Conservation (phyloP, 2,113 vertebrate genomes). For the Tachysurus vachellii region DNA sequence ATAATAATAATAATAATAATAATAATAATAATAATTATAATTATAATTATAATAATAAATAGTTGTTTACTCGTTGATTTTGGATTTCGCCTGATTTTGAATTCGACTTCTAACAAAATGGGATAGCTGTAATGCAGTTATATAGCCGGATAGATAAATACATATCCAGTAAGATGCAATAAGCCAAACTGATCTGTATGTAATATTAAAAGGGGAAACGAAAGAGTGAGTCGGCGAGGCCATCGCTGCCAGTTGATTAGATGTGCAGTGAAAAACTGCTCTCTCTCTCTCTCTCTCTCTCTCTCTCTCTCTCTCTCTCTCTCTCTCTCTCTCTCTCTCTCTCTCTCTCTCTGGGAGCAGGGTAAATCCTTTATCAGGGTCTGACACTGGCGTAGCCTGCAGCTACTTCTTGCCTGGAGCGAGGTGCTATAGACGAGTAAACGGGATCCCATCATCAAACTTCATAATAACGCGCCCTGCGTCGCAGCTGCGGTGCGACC, state of each 20-base stretch:
- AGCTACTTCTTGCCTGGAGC: conserved; percentile 88
- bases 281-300: neutral
- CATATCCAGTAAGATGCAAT: conserved; percentile 53
- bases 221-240: conserved; percentile 62
- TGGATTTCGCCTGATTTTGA: neutral
- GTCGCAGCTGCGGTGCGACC: conserved; percentile 95
- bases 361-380: conserved; percentile 98
- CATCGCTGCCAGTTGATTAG: conserved; percentile 78
- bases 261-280: conserved; percentile 77
- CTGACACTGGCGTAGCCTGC: conserved; percentile 89
- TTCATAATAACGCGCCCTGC: conserved; percentile 91
- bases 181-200: conserved; percentile 60
- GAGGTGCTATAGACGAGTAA: conserved; percentile 80
- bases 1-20: neutral
- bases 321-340: neutral
- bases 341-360: conserved; percentile 58
- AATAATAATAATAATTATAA: neutral
- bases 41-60: neutral
- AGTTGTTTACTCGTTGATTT: neutral
- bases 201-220: conserved; percentile 59
- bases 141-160: conserved; percentile 49
- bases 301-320: too few species aligned
- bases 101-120: conserved; percentile 4
- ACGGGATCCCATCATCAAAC: conserved; percentile 86
- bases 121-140: conserved; percentile 32